Evolutionary conservation across 2,797 vertebrate genomes (phyloP).

Genomic region (Toxotes lorentzi): DNA sequence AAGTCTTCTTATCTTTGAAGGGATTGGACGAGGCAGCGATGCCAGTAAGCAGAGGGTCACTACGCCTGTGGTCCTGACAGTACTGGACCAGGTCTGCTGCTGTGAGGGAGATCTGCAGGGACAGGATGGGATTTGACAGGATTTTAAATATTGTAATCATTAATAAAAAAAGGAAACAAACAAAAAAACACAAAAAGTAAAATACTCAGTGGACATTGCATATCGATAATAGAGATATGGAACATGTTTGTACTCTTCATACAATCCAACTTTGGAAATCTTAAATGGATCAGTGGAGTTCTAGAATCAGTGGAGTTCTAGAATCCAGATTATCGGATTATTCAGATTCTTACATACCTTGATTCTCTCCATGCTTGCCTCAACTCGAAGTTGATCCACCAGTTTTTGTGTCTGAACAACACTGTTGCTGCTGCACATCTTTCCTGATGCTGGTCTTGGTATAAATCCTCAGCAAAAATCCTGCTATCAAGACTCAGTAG

Average conservation of each 20-base stretch:
- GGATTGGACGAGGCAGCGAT: conserved; percentile 88
- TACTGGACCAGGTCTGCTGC: conserved; percentile 87
- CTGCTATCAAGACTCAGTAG: not conserved
- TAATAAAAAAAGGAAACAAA: not conserved
- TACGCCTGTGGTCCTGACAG: conserved; percentile 86
- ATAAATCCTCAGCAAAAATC: not conserved
- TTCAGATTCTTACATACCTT: conserved; percentile 79
- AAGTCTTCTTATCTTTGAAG: conserved; percentile 91
- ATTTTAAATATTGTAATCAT: not conserved
- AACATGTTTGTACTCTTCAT: not conserved
- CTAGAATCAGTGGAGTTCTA: too few relatives aligned
- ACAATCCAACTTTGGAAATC: not conserved
- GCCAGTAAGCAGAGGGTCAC: conserved; percentile 87
- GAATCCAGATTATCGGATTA: not conserved
- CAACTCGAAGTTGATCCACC: conserved; percentile 88
- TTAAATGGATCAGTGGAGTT: not conserved
- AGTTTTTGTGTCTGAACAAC: conserved; percentile 84
- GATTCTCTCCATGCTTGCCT: conserved; percentile 86
- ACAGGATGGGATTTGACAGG: not conserved
- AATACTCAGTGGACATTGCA: not conserved
- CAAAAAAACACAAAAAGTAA: too few relatives aligned
- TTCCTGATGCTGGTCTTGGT: conserved; percentile 78
- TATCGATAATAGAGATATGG: not conserved
- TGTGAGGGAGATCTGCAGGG: conserved; percentile 86
- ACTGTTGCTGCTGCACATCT: conserved; percentile 81